These are phyloP conservation scores for Aix galericulata DNA, from an alignment of 2,113 vertebrate genomes.

Conservation along the genomic window DNA sequence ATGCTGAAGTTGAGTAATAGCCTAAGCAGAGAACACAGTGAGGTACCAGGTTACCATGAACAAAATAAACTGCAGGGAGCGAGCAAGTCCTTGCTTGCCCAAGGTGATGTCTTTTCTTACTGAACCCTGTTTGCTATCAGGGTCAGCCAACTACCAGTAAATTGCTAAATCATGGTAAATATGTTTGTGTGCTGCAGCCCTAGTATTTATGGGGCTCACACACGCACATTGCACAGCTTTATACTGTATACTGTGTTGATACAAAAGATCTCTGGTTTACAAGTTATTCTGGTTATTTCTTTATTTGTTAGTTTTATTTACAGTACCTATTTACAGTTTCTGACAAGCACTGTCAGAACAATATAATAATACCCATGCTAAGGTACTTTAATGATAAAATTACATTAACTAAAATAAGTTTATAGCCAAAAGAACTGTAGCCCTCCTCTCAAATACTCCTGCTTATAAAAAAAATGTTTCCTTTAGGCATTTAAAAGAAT, in stretches of 20 bases:
- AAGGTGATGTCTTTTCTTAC: background rate
- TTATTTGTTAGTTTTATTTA: background rate
- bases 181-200: background rate
- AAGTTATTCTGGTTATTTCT: background rate
- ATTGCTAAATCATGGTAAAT: background rate
- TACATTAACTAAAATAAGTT: background rate
- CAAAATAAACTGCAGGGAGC: background rate
- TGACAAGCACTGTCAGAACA: background rate
- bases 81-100: background rate
- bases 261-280: background rate
- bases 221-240: background rate
- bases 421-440: background rate
- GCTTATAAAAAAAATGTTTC: background rate
- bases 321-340: background rate
- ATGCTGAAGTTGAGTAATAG: background rate
- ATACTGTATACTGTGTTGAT: too few relatives aligned
- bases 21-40: background rate
- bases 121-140: background rate
- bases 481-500: background rate
- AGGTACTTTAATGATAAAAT: background rate
- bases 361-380: background rate
- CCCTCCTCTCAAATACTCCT: background rate
- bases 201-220: background rate
- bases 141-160: background rate
- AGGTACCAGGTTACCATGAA: fast-evolving